Evolutionary conservation across 2,113 vertebrate species (phyloP).

Genomic region (Calyptommatus sinebrachiatus): DNA sequence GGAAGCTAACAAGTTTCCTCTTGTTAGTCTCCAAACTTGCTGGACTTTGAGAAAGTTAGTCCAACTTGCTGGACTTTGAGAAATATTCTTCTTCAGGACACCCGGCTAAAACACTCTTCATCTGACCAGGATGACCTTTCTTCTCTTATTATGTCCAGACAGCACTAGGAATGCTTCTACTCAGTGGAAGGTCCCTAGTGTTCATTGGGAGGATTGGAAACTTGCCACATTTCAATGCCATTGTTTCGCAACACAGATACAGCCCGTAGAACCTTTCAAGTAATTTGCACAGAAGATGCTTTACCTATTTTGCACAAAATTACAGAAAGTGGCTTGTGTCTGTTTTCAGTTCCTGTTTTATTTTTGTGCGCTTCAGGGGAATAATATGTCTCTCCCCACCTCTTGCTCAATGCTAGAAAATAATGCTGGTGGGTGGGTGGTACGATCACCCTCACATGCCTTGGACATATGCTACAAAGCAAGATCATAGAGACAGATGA

Average conservation of each 20-base stretch:
- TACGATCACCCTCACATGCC: slow-evolving; percentile 18
- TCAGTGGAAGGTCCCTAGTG: not conserved
- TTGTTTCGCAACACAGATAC: slow-evolving; percentile 27
- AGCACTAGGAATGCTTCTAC: not conserved
- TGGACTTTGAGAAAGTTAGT: no score
- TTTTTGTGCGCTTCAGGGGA: slow-evolving; percentile 27
- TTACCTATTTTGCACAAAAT: slow-evolving; percentile 26
- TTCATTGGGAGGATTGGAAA: no score
- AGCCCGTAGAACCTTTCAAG: not conserved
- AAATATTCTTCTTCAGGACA: no score
- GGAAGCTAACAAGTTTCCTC: no score
- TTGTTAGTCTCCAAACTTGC: no score
- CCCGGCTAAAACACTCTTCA: no score
- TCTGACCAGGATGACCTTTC: no score
- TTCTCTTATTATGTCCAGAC: not conserved
- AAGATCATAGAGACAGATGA: slow-evolving; percentile 24
- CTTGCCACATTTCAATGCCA: not conserved
- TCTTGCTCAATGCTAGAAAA: not conserved
- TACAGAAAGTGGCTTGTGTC: not conserved
- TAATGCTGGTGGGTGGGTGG: not conserved
- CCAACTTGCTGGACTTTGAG: no score
- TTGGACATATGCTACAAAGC: not conserved
- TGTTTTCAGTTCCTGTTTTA: slow-evolving; percentile 24
- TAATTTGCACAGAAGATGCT: slow-evolving; percentile 10
- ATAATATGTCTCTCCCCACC: slow-evolving; percentile 12